Evolutionary conservation across 2,113 vertebrate genomes (phyloP).

Genomic region (Crotalus tigris): DNA sequence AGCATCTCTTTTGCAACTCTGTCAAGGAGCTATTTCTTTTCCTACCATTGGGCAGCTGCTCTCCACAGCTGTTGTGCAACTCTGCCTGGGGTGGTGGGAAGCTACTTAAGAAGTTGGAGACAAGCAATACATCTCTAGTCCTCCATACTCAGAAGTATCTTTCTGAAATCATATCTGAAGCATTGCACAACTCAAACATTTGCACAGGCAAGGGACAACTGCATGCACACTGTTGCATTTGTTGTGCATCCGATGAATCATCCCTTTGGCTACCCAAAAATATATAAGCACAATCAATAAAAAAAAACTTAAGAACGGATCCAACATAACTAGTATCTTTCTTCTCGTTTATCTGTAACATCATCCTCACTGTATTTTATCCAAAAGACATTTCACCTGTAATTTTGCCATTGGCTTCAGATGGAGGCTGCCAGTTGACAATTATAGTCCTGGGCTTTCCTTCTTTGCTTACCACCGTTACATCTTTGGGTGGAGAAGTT

Average conservation of each 20-base stretch:
- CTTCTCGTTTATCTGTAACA: not conserved
- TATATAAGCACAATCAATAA: not conserved
- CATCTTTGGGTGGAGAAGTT: constrained; percentile 94
- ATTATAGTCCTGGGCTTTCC: constrained; percentile 96
- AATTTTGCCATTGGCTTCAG: constrained; percentile 97
- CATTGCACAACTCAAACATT: not conserved
- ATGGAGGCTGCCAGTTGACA: constrained; percentile 98
- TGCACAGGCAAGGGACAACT: not conserved
- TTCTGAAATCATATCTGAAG: not conserved
- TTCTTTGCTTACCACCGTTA: constrained; percentile 98
- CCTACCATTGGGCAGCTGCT: not conserved
- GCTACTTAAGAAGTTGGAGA: not conserved
- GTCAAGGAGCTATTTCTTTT: not conserved
- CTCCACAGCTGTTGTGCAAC: not conserved
- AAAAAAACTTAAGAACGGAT: not conserved
- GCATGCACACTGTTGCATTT: not conserved
- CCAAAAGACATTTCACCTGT: constrained; percentile 74
- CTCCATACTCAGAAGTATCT: not conserved
- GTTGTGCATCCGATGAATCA: not conserved
- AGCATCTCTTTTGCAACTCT: not conserved
- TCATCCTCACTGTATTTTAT: not conserved
- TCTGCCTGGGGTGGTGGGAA: not conserved
- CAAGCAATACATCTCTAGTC: not conserved
- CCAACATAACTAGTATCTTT: not conserved
- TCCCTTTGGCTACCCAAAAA: not conserved